phyloP scores from a whole-genome alignment of 2,113 vertebrate species.

The Blennius ocellaris region DNA sequence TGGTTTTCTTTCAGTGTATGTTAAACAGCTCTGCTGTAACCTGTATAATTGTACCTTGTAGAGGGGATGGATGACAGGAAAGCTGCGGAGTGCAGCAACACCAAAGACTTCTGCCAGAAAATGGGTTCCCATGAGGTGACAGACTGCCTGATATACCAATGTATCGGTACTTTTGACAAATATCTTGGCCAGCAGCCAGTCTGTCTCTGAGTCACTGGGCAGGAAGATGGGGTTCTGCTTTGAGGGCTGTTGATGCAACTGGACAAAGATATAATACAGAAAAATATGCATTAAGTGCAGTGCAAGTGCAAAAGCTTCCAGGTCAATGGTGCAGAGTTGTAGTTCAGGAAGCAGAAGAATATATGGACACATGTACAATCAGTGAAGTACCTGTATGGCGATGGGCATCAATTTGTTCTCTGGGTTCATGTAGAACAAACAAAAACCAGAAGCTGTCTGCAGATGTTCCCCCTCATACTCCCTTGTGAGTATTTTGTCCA shows the following conservation, averaged over 20 bases:
- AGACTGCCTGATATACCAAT: slow-evolving; percentile 69
- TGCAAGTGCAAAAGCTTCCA: too few species aligned
- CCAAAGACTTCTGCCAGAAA: slow-evolving; percentile 75
- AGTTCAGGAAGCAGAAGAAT: too few species aligned
- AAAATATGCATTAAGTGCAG: too few species aligned
- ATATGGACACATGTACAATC: too few species aligned
- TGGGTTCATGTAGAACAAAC: slow-evolving; percentile 76
- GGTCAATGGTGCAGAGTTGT: too few species aligned
- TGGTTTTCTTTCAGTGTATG: too few species aligned
- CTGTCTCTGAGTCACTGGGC: slow-evolving; percentile 77
- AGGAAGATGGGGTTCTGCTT: slow-evolving; percentile 78
- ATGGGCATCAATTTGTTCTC: slow-evolving; percentile 80
- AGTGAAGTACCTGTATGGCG: slow-evolving; percentile 80
- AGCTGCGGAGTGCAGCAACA: slow-evolving; percentile 74
- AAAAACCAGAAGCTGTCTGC: slow-evolving; percentile 72
- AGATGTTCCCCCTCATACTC: slow-evolving; percentile 50
- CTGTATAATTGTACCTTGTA: slow-evolving; percentile 74
- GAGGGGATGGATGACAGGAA: slow-evolving; percentile 82
- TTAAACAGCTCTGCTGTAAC: too few species aligned
- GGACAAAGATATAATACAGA: background rate
- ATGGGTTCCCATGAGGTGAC: slow-evolving; percentile 80
- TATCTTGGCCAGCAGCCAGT: slow-evolving; percentile 84
- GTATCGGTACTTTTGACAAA: slow-evolving; percentile 79
- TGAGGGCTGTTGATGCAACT: slow-evolving; percentile 69
- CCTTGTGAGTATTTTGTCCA: slow-evolving; percentile 75